A percentile compares a stretch with the other conserved stretches of the same genome.
Evolutionary conservation across 2,797 vertebrate genomes (phyloP).

Genomic region (Periophthalmus magnuspinnatus): DNA sequence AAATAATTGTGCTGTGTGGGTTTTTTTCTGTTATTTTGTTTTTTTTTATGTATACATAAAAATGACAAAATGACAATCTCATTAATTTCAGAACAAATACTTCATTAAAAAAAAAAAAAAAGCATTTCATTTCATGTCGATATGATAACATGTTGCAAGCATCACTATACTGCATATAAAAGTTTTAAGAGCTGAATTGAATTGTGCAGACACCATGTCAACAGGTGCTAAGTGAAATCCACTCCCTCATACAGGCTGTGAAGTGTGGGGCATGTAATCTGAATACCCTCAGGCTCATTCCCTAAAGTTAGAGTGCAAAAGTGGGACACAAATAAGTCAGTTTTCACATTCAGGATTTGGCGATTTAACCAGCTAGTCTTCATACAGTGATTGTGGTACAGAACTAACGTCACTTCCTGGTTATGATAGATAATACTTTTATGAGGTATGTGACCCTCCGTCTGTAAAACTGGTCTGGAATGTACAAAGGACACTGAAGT

Average conservation of each 20-base stretch:
- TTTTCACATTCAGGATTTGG: neutral
- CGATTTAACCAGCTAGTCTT: neutral
- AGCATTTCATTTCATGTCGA: neutral
- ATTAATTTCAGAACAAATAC: too few relatives aligned
- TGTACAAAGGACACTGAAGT: slow-evolving; percentile 36
- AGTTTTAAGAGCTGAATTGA: neutral
- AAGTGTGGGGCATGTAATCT: slow-evolving; percentile 2
- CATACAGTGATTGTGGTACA: neutral
- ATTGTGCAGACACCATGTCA: neutral
- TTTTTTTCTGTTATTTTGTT: too few relatives aligned
- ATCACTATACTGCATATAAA: neutral
- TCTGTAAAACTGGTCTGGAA: slow-evolving; percentile 47
- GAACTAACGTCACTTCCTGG: slow-evolving; percentile 21
- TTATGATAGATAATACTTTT: slow-evolving; percentile 57
- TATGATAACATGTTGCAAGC: neutral
- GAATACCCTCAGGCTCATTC: slow-evolving; percentile 1
- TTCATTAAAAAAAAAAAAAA: too few relatives aligned
- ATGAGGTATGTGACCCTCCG: slow-evolving; percentile 68
- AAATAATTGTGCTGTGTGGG: neutral
- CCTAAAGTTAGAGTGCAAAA: neutral
- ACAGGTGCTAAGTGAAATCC: slow-evolving; percentile 2
- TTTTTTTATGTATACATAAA: too few relatives aligned
- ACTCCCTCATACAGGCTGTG: neutral
- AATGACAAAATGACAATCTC: too few relatives aligned
- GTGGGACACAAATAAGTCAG: neutral